Evolutionary conservation across 2,113 vertebrate genomes (phyloP), one percentile per base, ranked within the genome.

Genomic region (Tenrec ecaudatus): DNA sequence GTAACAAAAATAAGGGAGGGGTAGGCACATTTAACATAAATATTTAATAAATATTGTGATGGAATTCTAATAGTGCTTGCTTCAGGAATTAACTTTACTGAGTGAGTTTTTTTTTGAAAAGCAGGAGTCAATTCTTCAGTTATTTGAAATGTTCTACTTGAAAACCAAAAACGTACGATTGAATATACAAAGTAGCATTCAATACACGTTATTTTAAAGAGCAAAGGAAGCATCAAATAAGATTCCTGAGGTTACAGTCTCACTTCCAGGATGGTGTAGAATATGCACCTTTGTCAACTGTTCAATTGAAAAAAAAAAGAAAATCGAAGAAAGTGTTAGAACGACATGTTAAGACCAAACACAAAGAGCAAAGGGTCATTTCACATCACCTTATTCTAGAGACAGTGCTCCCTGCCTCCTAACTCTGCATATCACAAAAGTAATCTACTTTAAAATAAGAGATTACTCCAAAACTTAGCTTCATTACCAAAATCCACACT

Each of bases 161-260:
- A 83, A 83, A 38, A 66, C 66, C 89, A 85, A 95, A 87, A 85
- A 40, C 64, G 17, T 77, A 53, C 89, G 40, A 53, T 16, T 95
- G 31, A 77, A 1, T 92, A 94, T 53, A 86, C 20, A 85, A 69
- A 87, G 81, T 8, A 76, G 16, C 64, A 94, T 38, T 47, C 84
- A 82, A 94, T 91, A 82, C 19, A 40, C 29, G 33, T 60, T 47
- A 90, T 66, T 77, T 58, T 36, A 60, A 94, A 94, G 38, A 81
- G 66, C 31, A 94, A 93, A 86, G 71, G 17, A 95, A 96, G 53
- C 73, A 92, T 43, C 82, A 77, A 90, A 82, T 86, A 31, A 88
- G 53, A 96, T 92, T 90, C 93, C 91, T 96, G 88, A 87, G 93
- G 86, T 92, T 93, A 95, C 27, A 94, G 36, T 90, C 47, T 96